Conservation (phyloP, 2,888 invertebrate genomes). For the Pasiphila rectangulata region DNA sequence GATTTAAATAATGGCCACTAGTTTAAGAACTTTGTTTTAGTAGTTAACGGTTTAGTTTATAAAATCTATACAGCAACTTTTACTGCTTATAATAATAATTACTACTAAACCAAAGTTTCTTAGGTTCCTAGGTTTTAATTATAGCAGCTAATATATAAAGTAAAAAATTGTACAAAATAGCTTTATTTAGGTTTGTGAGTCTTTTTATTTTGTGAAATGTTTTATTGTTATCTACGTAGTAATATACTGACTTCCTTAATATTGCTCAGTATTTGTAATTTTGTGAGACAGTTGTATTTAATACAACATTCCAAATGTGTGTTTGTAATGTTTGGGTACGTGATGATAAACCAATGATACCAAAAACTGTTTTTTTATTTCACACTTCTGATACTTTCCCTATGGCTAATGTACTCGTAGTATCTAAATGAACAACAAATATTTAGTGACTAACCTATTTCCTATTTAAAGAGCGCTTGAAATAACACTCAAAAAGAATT, state of each 20-base stretch:
- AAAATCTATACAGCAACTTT: no score
- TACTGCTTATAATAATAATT: no score
- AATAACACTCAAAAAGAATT: no score
- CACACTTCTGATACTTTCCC: neutral
- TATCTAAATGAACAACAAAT: neutral
- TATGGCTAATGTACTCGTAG: neutral
- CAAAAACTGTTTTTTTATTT: conserved; percentile 9
- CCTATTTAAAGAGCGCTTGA: no score
- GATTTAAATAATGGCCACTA: no score
- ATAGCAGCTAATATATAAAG: conserved; percentile 1
- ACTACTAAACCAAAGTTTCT: neutral
- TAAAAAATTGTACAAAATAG: conserved; percentile 9
- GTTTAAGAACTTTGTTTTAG: no score
- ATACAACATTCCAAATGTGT: conserved; percentile 51
- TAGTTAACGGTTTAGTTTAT: no score
- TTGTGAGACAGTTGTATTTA: conserved; percentile 36
- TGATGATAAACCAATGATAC: conserved; percentile 74
- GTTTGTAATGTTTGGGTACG: conserved; percentile 40
- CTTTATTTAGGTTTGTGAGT: conserved; percentile 9
- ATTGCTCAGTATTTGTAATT: conserved; percentile 39
- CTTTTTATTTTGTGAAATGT: conserved; percentile 10
- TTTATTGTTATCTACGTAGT: conserved; percentile 14
- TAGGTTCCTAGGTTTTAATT: conserved; percentile 20
- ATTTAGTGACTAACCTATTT: no score
- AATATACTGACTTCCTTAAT: conserved; percentile 25